Conservation (phyloP, 2,888 invertebrate genomes). For the Nephrotoma appendiculata region DNA sequence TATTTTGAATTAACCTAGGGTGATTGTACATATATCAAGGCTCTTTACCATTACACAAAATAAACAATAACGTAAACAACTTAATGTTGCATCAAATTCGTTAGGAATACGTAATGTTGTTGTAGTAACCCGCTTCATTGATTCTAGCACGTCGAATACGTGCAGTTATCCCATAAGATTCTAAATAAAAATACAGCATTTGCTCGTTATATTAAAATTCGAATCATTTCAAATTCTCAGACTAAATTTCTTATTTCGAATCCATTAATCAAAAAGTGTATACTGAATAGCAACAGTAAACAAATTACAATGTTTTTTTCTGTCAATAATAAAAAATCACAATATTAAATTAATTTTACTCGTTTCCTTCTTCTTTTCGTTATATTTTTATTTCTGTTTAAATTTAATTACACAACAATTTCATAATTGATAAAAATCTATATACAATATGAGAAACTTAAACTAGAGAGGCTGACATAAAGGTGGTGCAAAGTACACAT, state of each 20-base stretch:
- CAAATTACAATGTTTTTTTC: background rate
- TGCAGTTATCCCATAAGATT: no score
- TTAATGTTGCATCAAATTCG: no score
- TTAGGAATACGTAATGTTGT: no score
- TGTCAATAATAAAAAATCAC: background rate
- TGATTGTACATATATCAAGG: no score
- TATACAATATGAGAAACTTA: background rate
- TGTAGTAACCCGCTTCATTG: no score
- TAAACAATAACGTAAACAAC: no score
- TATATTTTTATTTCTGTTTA: background rate
- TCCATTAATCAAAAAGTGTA: background rate
- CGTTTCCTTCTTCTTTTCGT: background rate
- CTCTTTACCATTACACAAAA: no score
- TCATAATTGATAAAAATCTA: background rate
- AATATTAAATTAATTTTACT: background rate
- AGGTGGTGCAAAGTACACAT: background rate
- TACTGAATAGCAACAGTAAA: background rate
- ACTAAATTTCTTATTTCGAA: background rate
- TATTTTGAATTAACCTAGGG: no score
- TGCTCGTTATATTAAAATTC: no score
- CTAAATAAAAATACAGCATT: no score
- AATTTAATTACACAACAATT: background rate
- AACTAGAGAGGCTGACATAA: background rate
- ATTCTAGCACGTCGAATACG: no score
- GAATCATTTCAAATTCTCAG: no score